Conservation (phyloP, 2,888 invertebrate species). For the Salpingus planirostris region DNA sequence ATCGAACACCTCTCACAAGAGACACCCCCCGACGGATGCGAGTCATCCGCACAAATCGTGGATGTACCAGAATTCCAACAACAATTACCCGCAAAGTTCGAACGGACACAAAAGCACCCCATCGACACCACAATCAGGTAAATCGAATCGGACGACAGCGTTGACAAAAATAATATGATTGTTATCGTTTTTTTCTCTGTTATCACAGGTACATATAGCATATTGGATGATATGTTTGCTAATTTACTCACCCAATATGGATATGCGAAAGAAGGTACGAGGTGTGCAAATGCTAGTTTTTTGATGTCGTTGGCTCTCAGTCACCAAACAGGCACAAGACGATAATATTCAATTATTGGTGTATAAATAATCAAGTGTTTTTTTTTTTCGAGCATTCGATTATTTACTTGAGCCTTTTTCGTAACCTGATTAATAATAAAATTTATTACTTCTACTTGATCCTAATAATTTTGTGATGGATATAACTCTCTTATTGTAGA, state of each 20-base stretch:
- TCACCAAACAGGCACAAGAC: no score
- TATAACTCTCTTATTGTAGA: no score
- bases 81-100: slow-evolving; percentile 26
- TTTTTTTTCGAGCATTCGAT: no score
- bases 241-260: slow-evolving; percentile 32
- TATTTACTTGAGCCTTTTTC: no score
- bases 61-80: slow-evolving; percentile 25
- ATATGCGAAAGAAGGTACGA: slow-evolving; percentile 31
- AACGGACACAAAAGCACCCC: slow-evolving; percentile 24
- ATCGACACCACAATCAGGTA: slow-evolving; percentile 24
- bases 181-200: slow-evolving; percentile 4
- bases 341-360: no score
- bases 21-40: no score
- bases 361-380: no score
- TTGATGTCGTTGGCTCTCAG: no score
- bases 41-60: not conserved
- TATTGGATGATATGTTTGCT: slow-evolving; percentile 33
- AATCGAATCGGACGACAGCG: slow-evolving; percentile 2
- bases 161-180: not conserved
- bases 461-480: no score
- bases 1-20: no score
- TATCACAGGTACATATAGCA: slow-evolving; percentile 26
- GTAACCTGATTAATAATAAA: no score
- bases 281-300: slow-evolving; percentile 21
- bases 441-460: no score